phyloP scores from a whole-genome alignment of 2,797 vertebrate species.

The Gobionotothen gibberifrons region DNA sequence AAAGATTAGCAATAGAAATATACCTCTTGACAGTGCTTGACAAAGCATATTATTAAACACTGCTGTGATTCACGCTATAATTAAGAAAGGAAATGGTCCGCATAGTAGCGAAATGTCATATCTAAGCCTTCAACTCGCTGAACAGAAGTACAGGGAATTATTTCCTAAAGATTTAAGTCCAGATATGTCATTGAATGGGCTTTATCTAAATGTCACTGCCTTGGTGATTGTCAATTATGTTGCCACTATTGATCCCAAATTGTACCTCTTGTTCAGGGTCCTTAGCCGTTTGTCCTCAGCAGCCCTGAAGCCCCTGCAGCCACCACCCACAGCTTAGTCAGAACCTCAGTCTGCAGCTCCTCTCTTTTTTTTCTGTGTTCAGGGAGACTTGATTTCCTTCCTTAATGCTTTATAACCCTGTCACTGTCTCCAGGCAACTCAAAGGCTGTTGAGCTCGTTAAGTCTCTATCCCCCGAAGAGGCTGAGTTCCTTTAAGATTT shows the following conservation, averaged over 20 bases:
- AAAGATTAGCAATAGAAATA: slow-evolving; percentile 61
- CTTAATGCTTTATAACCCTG: slow-evolving; percentile 79
- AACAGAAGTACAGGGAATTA: slow-evolving; percentile 40
- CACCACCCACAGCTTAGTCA: slow-evolving; percentile 63
- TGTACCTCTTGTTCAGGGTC: slow-evolving; percentile 44
- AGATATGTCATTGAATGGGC: slow-evolving; percentile 60
- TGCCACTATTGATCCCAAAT: slow-evolving; percentile 66
- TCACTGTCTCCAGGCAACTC: slow-evolving; percentile 82
- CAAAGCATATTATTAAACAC: slow-evolving; percentile 63
- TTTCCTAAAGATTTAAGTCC: slow-evolving; percentile 56
- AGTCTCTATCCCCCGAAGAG: slow-evolving; percentile 76
- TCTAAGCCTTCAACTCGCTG: slow-evolving; percentile 35
- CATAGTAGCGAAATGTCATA: slow-evolving; percentile 63
- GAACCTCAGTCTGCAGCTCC: slow-evolving; percentile 51
- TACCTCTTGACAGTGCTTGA: slow-evolving; percentile 72
- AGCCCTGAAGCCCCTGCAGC: slow-evolving; percentile 33
- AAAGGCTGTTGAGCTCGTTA: slow-evolving; percentile 81
- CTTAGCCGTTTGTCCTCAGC: slow-evolving; percentile 51
- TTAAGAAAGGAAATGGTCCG: slow-evolving; percentile 67
- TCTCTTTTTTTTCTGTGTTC: slow-evolving; percentile 56
- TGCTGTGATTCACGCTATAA: slow-evolving; percentile 61
- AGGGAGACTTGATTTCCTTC: slow-evolving; percentile 73
- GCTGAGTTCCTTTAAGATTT: slow-evolving; percentile 72
- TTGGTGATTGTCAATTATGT: slow-evolving; percentile 60
- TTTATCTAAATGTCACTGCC: slow-evolving; percentile 77